These are phyloP conservation scores for Microchirus variegatus DNA, from an alignment of 2,797 vertebrate species.

Conservation along the genomic window DNA sequence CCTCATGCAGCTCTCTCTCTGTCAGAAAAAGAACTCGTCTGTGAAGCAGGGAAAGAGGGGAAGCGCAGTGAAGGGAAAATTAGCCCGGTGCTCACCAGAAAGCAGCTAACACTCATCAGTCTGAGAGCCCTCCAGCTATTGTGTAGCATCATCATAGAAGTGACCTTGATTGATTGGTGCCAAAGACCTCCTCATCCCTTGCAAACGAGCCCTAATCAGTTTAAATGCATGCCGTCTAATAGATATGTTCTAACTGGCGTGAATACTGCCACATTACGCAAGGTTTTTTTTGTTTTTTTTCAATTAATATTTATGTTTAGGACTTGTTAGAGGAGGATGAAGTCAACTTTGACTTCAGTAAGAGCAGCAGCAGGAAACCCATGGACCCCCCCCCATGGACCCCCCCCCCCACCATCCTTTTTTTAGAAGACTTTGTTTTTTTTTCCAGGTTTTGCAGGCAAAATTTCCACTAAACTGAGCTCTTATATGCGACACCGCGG, in stretches of 20 bases:
- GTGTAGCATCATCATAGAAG: slow-evolving; percentile 48
- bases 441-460: background rate
- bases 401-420: background rate
- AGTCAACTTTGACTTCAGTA: slow-evolving; percentile 37
- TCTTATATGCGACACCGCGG: background rate
- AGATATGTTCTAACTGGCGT: slow-evolving; percentile 58
- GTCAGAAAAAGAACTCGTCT: slow-evolving; percentile 56
- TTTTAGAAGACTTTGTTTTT: background rate
- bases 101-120: slow-evolving; percentile 71
- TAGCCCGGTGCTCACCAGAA: slow-evolving; percentile 54
- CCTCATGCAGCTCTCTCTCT: slow-evolving; percentile 52
- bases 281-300: slow-evolving; percentile 27
- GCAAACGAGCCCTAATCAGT: slow-evolving; percentile 68
- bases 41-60: slow-evolving; percentile 18
- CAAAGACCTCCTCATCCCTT: slow-evolving; percentile 47
- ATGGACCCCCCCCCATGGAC: background rate
- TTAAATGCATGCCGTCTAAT: slow-evolving; percentile 63
- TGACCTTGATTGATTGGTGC: slow-evolving; percentile 79
- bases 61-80: slow-evolving; percentile 41
- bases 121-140: slow-evolving; percentile 66
- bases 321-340: slow-evolving; percentile 32
- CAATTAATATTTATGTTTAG: slow-evolving; percentile 59
- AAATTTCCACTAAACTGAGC: background rate
- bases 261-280: slow-evolving; percentile 43
- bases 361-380: slow-evolving; percentile 2